phyloP scores from a whole-genome alignment of 1,140 invertebrate species.

The Lordiphosa stackelbergi region DNA sequence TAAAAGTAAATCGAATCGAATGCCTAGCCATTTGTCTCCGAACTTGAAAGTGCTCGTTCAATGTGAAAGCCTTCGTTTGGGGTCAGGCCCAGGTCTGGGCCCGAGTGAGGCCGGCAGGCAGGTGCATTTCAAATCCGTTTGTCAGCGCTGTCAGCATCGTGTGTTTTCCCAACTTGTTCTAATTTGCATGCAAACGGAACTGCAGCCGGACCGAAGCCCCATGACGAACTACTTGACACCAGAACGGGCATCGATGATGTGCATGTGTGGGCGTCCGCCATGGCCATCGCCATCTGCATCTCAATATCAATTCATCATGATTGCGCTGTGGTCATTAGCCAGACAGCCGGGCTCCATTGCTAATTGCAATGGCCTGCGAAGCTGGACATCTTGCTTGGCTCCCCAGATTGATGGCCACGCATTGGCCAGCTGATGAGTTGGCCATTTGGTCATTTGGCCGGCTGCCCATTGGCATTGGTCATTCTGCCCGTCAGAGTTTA shows the following conservation, averaged over 20 bases:
- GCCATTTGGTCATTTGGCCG: conserved; percentile 20
- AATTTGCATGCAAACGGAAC: conserved; percentile 73
- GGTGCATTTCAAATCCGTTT: conserved; percentile 71
- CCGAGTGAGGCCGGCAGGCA: conserved; percentile 20
- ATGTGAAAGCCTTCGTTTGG: conserved; percentile 58
- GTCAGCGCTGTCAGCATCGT: conserved; percentile 41
- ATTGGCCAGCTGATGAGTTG: conserved; percentile 35
- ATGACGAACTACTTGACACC: conserved; percentile 71
- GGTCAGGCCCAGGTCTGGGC: conserved; percentile 31
- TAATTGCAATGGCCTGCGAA: conserved; percentile 54
- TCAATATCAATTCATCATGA: conserved; percentile 63
- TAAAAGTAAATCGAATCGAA: conserved; percentile 75
- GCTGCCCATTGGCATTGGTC: conserved; percentile 1
- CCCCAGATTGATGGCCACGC: conserved; percentile 55
- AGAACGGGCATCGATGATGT: conserved; percentile 22
- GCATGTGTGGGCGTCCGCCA: conserved; percentile 47
- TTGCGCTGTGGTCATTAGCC: conserved; percentile 36
- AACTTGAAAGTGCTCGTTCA: conserved; percentile 61
- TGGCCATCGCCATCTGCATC: conserved; percentile 14
- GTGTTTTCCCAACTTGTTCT: conserved; percentile 68
- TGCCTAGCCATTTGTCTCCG: conserved; percentile 67
- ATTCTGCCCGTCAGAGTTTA: conserved; percentile 51
- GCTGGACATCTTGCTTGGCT: conserved; percentile 34
- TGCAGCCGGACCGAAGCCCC: conserved; percentile 47
- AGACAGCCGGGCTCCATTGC: conserved; percentile 27